Percentiles rank a stretch among this genome's conserved stretches.
These are phyloP conservation scores for Crocodylus rhombifer DNA, from an alignment of 2,797 vertebrate genomes.

Conservation along the genomic window DNA sequence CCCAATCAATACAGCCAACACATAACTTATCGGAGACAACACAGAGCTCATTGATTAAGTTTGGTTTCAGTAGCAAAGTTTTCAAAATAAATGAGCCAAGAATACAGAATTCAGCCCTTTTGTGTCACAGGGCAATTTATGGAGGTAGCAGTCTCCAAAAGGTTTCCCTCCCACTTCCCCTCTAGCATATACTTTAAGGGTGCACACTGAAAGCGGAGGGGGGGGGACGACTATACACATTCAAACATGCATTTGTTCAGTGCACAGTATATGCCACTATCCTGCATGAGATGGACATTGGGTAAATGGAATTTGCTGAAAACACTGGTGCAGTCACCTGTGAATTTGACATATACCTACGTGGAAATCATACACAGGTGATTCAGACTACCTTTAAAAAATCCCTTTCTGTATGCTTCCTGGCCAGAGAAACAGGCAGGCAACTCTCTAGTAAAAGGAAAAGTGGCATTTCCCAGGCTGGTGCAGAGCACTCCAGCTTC, in stretches of 20 bases:
- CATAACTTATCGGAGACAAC: constrained; percentile 89
- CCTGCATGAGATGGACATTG: not conserved
- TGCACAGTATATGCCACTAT: too few species aligned
- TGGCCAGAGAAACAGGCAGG: constrained; percentile 2
- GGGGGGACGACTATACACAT: not conserved
- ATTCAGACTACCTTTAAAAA: constrained; percentile 12
- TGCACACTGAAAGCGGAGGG: not conserved
- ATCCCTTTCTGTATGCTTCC: not conserved
- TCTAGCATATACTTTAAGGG: not conserved
- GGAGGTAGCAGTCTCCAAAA: constrained; percentile 62
- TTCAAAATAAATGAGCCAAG: constrained; percentile 93
- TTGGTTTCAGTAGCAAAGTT: constrained; percentile 87
- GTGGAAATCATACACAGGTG: not conserved
- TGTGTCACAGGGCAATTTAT: constrained; percentile 67
- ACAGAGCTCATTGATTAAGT: constrained; percentile 92
- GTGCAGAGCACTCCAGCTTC: not conserved
- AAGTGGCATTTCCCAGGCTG: not conserved
- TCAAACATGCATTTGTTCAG: not conserved
- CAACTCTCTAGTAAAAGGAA: constrained; percentile 2
- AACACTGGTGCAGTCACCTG: not conserved
- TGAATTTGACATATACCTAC: not conserved
- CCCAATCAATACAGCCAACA: constrained; percentile 91
- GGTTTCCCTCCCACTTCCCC: not conserved
- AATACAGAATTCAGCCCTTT: constrained; percentile 58
- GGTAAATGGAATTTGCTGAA: not conserved